Conservation (phyloP, 2,888 invertebrate genomes). For the Altica lythri region DNA sequence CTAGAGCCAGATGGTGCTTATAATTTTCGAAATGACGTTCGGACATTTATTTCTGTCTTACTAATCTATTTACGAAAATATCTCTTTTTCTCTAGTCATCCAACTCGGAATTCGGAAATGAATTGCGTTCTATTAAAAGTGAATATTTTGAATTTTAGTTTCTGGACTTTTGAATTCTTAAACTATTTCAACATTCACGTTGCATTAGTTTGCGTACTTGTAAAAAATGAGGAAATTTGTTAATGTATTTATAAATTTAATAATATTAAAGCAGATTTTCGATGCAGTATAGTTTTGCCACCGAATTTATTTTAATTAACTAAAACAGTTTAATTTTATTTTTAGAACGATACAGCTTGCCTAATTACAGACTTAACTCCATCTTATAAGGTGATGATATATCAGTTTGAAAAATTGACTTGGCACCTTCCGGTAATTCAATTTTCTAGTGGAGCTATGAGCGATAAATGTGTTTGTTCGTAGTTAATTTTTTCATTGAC, state of each 20-base stretch:
- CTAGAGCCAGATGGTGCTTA: constrained; percentile 2
- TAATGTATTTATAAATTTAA: too few species aligned
- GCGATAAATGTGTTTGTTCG: constrained; percentile 28
- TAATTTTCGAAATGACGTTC: neutral
- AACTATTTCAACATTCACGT: neutral
- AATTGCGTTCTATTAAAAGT: constrained; percentile 17
- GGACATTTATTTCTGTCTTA: constrained; percentile 21
- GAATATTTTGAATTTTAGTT: constrained; percentile 15
- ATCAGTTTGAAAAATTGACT: constrained; percentile 27
- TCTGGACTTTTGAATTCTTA: neutral
- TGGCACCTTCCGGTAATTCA: constrained; percentile 31
- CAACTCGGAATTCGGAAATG: constrained; percentile 22
- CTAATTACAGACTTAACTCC: too few species aligned
- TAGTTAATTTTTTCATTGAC: constrained; percentile 12
- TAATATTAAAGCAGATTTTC: too few species aligned
- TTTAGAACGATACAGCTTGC: too few species aligned
- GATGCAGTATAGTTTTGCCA: too few species aligned
- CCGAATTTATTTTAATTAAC: too few species aligned
- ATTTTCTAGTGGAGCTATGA: constrained; percentile 25
- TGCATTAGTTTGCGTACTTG: too few species aligned
- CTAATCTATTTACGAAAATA: constrained; percentile 23
- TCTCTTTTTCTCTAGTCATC: constrained; percentile 19
- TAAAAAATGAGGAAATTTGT: too few species aligned
- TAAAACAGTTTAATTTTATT: too few species aligned
- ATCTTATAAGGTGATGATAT: constrained; percentile 27